Percentiles rank a stretch among this genome's conserved stretches.
phyloP scores from a whole-genome alignment of 2,113 vertebrate species.

The Entosphenus tridentatus region DNA sequence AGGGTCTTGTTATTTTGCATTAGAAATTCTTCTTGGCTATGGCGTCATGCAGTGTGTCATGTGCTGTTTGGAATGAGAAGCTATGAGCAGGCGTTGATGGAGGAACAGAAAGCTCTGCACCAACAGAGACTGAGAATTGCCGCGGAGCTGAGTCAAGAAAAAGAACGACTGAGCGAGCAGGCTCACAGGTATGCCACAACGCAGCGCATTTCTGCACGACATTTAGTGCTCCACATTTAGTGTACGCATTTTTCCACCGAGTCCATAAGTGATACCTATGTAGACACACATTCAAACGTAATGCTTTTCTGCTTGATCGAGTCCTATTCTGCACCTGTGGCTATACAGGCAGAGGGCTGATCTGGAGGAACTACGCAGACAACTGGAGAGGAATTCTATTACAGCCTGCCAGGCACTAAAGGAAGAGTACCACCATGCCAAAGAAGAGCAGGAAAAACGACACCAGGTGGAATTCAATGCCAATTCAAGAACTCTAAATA shows the following conservation, averaged over 20 bases:
- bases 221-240: no score
- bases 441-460: conserved; percentile 50
- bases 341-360: conserved; percentile 45
- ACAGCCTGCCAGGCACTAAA: conserved; percentile 29
- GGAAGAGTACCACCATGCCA: conserved; percentile 44
- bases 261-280: no score
- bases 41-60: no score
- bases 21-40: no score
- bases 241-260: no score
- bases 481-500: no score
- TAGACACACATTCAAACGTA: no score
- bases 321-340: background rate
- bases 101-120: conserved; percentile 53
- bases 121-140: conserved; percentile 57
- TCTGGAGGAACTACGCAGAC: conserved; percentile 43
- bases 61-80: conserved; percentile 16
- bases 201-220: no score
- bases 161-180: conserved; percentile 51
- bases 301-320: no score
- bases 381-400: conserved; percentile 49
- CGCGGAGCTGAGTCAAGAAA: conserved; percentile 55
- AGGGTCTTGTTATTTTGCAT: no score
- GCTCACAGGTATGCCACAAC: conserved; percentile 30
- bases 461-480: conserved; percentile 39
- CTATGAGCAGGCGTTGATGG: conserved; percentile 63